A percentile compares a stretch with the other conserved stretches of the same genome.
Conservation (phyloP, 1,140 invertebrate genomes). For the Thaumetopoea pityocampa region DNA sequence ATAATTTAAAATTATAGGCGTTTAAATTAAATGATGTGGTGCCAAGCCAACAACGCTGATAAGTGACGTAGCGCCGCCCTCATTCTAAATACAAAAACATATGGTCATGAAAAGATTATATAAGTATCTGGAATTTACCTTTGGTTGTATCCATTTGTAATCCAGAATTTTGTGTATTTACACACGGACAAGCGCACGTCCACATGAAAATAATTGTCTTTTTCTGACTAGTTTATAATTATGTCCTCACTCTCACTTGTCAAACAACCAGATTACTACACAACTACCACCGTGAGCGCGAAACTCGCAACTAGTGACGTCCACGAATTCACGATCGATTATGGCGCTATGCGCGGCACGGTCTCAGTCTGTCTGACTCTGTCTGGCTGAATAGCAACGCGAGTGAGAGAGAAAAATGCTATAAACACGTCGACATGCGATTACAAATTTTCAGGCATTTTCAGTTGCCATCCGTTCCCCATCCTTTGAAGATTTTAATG, state of each 20-base stretch:
- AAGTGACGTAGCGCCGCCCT: slow-evolving; percentile 41
- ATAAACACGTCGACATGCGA: no score
- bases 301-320: slow-evolving; percentile 53
- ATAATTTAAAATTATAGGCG: no score
- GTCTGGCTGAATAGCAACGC: no score
- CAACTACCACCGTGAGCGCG: slow-evolving; percentile 55
- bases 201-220: slow-evolving; percentile 18
- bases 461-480: no score
- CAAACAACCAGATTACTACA: slow-evolving; percentile 39
- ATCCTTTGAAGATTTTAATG: no score
- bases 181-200: slow-evolving; percentile 6
- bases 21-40: no score
- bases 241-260: slow-evolving; percentile 51
- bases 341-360: no score
- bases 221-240: slow-evolving; percentile 15
- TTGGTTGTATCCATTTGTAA: slow-evolving; percentile 15
- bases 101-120: slow-evolving; percentile 44
- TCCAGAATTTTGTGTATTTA: slow-evolving; percentile 7
- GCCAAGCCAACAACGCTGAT: not conserved
- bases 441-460: no score
- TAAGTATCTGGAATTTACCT: slow-evolving; percentile 37
- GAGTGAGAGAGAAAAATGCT: no score
- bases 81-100: slow-evolving; percentile 41
- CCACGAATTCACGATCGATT: slow-evolving; percentile 11
- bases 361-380: no score